Conservation (phyloP, 2,797 vertebrate genomes). For the Cyclura pinguis region DNA sequence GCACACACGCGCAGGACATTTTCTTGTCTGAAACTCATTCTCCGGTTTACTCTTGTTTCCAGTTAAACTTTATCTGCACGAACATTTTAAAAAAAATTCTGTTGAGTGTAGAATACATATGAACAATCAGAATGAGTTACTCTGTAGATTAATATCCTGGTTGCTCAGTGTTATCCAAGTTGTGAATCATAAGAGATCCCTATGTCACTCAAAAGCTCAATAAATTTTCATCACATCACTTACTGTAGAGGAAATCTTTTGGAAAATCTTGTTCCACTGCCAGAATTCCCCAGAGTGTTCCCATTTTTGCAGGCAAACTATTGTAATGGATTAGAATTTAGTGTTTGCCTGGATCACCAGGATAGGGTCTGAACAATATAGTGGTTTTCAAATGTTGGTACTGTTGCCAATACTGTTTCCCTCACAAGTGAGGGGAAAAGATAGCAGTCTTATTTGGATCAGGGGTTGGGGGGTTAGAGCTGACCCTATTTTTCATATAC, state of each 20-base stretch:
- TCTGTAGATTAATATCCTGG: neutral
- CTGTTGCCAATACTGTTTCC: neutral
- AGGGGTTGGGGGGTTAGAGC: neutral
- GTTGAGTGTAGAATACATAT: neutral
- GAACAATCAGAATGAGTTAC: neutral
- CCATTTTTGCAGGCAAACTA: conserved; percentile 10
- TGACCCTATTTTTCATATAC: neutral
- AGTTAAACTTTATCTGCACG: neutral
- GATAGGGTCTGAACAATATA: neutral
- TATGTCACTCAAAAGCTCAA: neutral
- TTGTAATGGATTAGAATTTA: neutral
- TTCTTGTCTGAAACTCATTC: neutral
- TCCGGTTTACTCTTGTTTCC: neutral
- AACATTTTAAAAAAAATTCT: neutral
- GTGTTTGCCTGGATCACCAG: accelerated
- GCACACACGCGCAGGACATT: too few relatives aligned
- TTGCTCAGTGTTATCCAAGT: neutral
- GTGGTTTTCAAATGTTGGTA: neutral
- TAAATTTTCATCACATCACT: neutral
- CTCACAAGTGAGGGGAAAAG: conserved; percentile 20
- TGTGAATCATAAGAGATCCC: neutral
- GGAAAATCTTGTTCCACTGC: neutral
- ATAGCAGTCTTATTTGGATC: conserved; percentile 31
- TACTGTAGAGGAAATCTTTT: neutral
- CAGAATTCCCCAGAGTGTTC: neutral